Base-by-base conservation (phyloP, 2,797 vertebrate genomes). In the Phoeniculus purpureus region DNA sequence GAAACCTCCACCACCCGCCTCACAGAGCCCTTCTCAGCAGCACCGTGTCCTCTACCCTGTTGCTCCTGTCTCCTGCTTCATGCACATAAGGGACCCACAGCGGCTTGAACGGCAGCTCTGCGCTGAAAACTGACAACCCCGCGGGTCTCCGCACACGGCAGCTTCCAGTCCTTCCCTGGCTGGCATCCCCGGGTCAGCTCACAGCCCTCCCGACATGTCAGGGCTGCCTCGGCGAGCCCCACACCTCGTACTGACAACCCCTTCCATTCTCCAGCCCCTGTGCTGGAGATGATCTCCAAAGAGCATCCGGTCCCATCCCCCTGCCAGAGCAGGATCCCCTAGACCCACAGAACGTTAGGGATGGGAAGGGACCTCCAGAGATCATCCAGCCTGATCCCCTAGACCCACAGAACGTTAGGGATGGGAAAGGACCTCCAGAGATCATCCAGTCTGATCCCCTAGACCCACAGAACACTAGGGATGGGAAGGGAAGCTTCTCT, bases 41-140 rank as follows among this genome's bases (percentile, higher is more conserved):
- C 89, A 82, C 66, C 84, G 60, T 17, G 77, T 75, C 85, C 87
- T 94, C 95, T 79, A 95, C 86, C 73, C 91, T 82, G 91, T 92
- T 91, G 85, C 32, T 80, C 78, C 90, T 80, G 85, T 91, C 89
- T 94, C 79, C 87, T 45, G 72, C 79, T 81, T 81, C 91, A 88
- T 91, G 81, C 88, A 64, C 89, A 54, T 47, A 76, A 90, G 61
- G 94, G 95, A 94, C 85, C 89, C 89, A 80, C 71, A 15, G 86
- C 31, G 86, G 81, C 66, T 82, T 89, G 88, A 67, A 43, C 51
- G 51, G 80, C 89, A 88, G 76, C 77, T 86, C 81, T 23, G 62
- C 29, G 72, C 86, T 81, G 78, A 59, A 82, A 71, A 32, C 82
- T 70, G 80, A 82, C 96, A 91, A 11, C 18, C 62, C 64, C 81